A percentile compares a stretch with the other conserved stretches of the same genome.
phyloP scores from a whole-genome alignment of 2,888 invertebrate genomes.

The Drosophila nigricruria region DNA sequence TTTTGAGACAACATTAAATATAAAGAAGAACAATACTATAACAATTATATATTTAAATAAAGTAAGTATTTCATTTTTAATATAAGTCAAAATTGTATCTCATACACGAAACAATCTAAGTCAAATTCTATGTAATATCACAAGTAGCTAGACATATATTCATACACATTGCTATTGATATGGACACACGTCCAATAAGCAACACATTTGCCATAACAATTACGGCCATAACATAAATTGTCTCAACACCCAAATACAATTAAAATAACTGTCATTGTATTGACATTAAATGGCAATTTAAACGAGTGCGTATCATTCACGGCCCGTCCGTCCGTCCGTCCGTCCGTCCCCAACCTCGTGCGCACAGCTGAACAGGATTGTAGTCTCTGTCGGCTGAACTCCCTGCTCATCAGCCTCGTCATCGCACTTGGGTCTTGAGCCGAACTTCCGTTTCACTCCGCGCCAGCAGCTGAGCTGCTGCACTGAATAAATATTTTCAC shows the following conservation, averaged over 20 bases:
- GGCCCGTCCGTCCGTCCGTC: slow-evolving; percentile 34
- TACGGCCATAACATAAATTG: slow-evolving; percentile 78
- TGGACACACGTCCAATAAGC: slow-evolving; percentile 27
- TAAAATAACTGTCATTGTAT: slow-evolving; percentile 82
- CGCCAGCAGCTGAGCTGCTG: slow-evolving; percentile 39
- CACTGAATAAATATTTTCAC: slow-evolving; percentile 71
- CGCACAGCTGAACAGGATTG: slow-evolving; percentile 32
- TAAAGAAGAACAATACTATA: too few relatives aligned
- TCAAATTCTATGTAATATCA: neutral
- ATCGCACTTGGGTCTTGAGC: slow-evolving; percentile 48
- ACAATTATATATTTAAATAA: too few relatives aligned
- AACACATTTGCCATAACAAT: slow-evolving; percentile 66
- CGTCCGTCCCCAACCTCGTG: slow-evolving; percentile 1
- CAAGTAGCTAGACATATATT: slow-evolving; percentile 16
- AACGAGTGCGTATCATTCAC: slow-evolving; percentile 78
- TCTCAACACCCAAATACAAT: slow-evolving; percentile 80
- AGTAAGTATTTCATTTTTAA: neutral
- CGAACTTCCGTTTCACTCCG: slow-evolving; percentile 68
- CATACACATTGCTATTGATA: slow-evolving; percentile 13
- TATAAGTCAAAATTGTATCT: neutral
- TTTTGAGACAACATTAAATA: too few relatives aligned
- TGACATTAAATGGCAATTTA: slow-evolving; percentile 83
- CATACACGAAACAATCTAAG: neutral
- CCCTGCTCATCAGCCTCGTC: slow-evolving; percentile 32
- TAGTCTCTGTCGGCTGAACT: slow-evolving; percentile 9